A percentile compares a stretch with the other conserved stretches of the same genome.
phyloP scores from a whole-genome alignment of 2,888 invertebrate species.

The Tineola bisselliella region DNA sequence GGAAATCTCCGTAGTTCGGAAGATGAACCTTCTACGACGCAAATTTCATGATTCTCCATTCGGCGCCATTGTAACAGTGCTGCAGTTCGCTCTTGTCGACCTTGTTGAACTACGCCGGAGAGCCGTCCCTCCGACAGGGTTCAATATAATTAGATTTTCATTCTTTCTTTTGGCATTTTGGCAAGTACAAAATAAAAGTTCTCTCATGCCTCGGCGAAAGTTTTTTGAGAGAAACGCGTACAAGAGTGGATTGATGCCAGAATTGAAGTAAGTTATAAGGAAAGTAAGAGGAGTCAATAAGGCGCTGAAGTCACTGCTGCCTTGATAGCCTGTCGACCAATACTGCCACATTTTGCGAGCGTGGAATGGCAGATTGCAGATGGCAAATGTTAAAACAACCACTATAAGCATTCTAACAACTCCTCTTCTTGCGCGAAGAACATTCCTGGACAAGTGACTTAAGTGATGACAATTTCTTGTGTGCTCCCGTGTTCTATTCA shows the following conservation, averaged over 20 bases:
- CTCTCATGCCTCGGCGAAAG: conserved; percentile 86
- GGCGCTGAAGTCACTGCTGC: conserved; percentile 78
- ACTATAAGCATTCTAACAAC: conserved; percentile 91
- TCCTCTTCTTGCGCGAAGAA: conserved; percentile 80
- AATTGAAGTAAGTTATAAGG: conserved; percentile 88
- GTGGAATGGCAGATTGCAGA: conserved; percentile 91
- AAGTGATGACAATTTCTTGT: conserved; percentile 69
- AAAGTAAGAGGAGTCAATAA: conserved; percentile 86
- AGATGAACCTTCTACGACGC: conserved; percentile 47
- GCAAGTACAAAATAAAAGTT: conserved; percentile 74
- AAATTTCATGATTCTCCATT: conserved; percentile 61
- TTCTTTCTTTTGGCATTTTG: conserved; percentile 44
- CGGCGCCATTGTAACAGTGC: conserved; percentile 62
- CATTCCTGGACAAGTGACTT: conserved; percentile 78
- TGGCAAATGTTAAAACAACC: conserved; percentile 87
- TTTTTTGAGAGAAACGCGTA: conserved; percentile 88
- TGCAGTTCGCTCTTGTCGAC: conserved; percentile 64
- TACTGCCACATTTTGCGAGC: conserved; percentile 89
- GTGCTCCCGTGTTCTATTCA: conserved; percentile 40
- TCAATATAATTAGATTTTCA: conserved; percentile 51
- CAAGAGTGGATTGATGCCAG: conserved; percentile 88
- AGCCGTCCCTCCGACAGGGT: conserved; percentile 50
- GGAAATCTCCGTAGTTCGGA: conserved; percentile 54
- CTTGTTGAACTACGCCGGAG: conserved; percentile 59
- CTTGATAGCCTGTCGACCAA: conserved; percentile 77